These are phyloP conservation scores for Acrossocheilus wenchowensis DNA, from an alignment of 2,797 vertebrate genomes.

Conservation along the genomic window DNA sequence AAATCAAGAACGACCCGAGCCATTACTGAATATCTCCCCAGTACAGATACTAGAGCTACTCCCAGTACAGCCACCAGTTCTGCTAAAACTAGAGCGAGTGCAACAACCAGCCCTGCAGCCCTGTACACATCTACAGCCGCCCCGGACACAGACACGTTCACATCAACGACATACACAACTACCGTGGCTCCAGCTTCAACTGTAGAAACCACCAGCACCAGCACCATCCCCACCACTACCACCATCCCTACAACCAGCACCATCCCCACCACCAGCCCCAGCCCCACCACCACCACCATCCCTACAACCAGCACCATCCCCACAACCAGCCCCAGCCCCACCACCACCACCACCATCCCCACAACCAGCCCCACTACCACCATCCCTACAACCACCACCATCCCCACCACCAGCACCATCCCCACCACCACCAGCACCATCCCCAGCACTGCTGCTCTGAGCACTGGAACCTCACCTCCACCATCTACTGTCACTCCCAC, in stretches of 20 bases:
- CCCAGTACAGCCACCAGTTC: not conserved
- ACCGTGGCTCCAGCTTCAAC: not conserved
- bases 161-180: conserved; percentile 1
- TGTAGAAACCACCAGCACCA: not conserved
- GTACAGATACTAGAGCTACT: not conserved
- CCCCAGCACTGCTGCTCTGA: not conserved
- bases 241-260: not conserved
- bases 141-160: not conserved
- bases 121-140: conserved; percentile 4
- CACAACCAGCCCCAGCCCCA: too few species aligned
- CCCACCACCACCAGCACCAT: too few species aligned
- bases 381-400: too few species aligned
- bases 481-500: not conserved
- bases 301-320: accelerated
- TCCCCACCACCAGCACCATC: not conserved
- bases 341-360: too few species aligned
- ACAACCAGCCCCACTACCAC: too few species aligned
- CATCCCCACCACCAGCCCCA: too few species aligned
- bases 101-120: not conserved
- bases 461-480: not conserved
- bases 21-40: conserved; percentile 4
- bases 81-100: not conserved
- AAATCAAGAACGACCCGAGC: conserved; percentile 34
- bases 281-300: not conserved
- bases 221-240: not conserved